phyloP scores from a whole-genome alignment of 2,888 invertebrate species.

The Standfussiana lucernea region DNA sequence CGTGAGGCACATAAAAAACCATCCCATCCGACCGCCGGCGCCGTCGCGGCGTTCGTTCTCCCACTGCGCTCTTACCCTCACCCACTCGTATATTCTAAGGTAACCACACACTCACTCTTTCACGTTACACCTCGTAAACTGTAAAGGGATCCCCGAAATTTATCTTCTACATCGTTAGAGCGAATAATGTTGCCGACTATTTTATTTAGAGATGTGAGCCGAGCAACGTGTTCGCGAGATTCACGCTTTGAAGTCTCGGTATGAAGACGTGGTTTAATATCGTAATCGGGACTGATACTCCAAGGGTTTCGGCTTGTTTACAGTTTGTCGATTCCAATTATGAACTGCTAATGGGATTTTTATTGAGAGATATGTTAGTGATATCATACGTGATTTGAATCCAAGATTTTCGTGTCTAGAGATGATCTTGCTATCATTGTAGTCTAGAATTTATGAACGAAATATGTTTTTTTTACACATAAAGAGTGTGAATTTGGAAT shows the following conservation, averaged over 20 bases:
- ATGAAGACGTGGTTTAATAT: constrained; percentile 56
- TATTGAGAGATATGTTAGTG: neutral
- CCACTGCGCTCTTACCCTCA: constrained; percentile 44
- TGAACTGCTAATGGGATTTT: constrained; percentile 26
- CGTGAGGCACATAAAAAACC: constrained; percentile 57
- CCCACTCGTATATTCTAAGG: constrained; percentile 72
- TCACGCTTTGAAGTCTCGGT: constrained; percentile 62
- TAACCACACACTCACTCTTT: constrained; percentile 81
- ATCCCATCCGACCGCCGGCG: constrained; percentile 19
- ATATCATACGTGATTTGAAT: neutral
- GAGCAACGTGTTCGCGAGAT: constrained; percentile 50
- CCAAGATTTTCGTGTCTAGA: neutral
- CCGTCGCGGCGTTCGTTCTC: constrained; percentile 22
- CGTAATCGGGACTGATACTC: constrained; percentile 28
- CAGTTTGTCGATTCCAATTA: constrained; percentile 52
- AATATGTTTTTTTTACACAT: no score
- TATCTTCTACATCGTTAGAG: constrained; percentile 83
- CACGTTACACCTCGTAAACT: constrained; percentile 78
- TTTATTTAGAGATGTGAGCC: constrained; percentile 71
- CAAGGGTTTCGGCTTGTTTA: constrained; percentile 30
- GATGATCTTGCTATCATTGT: neutral
- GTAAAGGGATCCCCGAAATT: constrained; percentile 83
- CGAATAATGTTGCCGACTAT: constrained; percentile 84
- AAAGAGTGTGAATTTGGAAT: no score
- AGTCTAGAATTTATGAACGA: neutral